Percentiles rank a stretch among this genome's conserved stretches.
These are phyloP conservation scores for Prietella phreatophila DNA, from an alignment of 2,113 vertebrate genomes.

Conservation along the genomic window DNA sequence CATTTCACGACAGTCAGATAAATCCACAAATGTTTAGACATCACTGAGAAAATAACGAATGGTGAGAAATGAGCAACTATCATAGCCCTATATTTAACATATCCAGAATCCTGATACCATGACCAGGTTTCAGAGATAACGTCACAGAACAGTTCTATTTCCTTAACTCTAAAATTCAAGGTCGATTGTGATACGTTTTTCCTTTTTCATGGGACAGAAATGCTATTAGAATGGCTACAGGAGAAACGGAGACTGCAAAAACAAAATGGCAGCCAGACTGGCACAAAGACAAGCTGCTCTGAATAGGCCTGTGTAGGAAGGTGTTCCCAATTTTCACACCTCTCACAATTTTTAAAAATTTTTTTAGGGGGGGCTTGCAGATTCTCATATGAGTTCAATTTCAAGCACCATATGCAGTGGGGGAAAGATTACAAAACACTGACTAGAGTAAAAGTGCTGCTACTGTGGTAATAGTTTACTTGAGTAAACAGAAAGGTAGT, in stretches of 20 bases:
- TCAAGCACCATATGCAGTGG: background rate
- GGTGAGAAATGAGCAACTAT: background rate
- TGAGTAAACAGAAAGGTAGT: background rate
- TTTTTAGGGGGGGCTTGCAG: background rate
- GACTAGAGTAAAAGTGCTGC: background rate
- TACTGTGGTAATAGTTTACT: background rate
- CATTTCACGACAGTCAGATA: background rate
- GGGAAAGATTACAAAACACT: background rate
- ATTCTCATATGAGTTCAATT: background rate
- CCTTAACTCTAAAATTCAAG: constrained; percentile 24
- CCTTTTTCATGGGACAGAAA: constrained; percentile 10
- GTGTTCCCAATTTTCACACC: background rate
- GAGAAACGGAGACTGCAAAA: constrained; percentile 11
- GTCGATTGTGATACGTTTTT: constrained; percentile 20
- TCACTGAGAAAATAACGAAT: background rate
- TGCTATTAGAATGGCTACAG: background rate
- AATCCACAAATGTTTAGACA: background rate
- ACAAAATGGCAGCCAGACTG: constrained; percentile 47
- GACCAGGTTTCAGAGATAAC: constrained; percentile 43
- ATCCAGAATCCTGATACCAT: background rate
- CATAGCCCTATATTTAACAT: background rate
- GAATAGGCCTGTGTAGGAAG: background rate
- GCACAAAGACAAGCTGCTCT: background rate
- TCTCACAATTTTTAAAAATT: background rate
- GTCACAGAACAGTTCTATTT: constrained; percentile 31